These are phyloP conservation scores for Ptychochromis oligacanthus DNA, from an alignment of 2,113 vertebrate genomes.

Conservation along the genomic window DNA sequence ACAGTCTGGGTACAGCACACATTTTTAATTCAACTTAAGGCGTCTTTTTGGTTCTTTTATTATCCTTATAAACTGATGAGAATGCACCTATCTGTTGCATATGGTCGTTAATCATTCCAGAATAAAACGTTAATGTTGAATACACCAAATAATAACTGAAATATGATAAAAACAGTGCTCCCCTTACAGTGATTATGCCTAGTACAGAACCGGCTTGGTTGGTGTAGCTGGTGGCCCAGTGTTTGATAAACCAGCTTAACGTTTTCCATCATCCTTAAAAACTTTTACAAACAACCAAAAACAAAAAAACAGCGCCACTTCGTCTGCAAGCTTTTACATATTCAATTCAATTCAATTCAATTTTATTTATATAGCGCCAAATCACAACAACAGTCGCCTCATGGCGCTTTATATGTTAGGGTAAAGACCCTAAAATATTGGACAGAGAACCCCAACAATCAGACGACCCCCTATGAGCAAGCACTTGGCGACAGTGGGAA, in stretches of 20 bases:
- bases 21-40: not conserved
- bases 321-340: not conserved
- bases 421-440: too few relatives aligned
- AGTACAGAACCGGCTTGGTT: not conserved
- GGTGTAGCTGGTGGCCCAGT: not conserved
- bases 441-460: too few relatives aligned
- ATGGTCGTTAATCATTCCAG: not conserved
- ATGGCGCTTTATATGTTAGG: too few relatives aligned
- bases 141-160: not conserved
- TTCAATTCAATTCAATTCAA: too few relatives aligned
- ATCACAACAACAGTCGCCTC: too few relatives aligned
- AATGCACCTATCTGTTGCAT: not conserved
- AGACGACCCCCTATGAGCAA: too few relatives aligned
- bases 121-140: not conserved
- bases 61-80: too few relatives aligned
- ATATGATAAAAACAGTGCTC: not conserved
- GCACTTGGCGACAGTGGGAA: too few relatives aligned
- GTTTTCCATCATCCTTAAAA: conserved; percentile 20
- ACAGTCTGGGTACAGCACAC: not conserved
- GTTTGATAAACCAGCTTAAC: not conserved
- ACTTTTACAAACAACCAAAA: too few relatives aligned
- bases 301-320: not conserved
- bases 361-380: too few relatives aligned
- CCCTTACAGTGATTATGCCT: not conserved
- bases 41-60: too few relatives aligned